A percentile compares a stretch with the other conserved stretches of the same genome.
Evolutionary conservation across 1,140 invertebrate genomes (phyloP).

Genomic region (Trichonephila inaurata): DNA sequence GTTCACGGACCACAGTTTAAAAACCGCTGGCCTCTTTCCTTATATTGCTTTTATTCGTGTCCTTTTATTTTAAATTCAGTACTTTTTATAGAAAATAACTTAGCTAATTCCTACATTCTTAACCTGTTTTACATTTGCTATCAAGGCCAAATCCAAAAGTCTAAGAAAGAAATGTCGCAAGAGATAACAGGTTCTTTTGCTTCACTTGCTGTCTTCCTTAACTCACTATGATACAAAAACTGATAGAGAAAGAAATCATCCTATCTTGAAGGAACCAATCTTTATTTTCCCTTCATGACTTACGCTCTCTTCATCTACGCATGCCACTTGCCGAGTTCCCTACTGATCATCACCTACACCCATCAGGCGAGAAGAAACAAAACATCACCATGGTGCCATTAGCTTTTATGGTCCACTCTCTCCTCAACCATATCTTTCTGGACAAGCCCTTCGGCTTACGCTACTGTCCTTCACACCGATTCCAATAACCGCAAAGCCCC

Average conservation of each 20-base stretch:
- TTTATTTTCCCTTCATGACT: neutral
- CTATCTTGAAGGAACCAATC: neutral
- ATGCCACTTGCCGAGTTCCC: neutral
- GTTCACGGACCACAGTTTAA: too few relatives aligned
- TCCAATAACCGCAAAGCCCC: slow-evolving; percentile 60
- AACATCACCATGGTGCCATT: slow-evolving; percentile 52
- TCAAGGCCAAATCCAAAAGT: too few relatives aligned
- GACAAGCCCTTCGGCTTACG: slow-evolving; percentile 29
- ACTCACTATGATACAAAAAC: neutral
- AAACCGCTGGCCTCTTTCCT: too few relatives aligned
- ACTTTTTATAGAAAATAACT: too few relatives aligned
- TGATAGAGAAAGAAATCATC: neutral
- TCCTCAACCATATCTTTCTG: slow-evolving; percentile 27
- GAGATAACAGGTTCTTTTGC: too few relatives aligned
- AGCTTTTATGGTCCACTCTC: slow-evolving; percentile 57
- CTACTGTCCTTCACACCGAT: slow-evolving; percentile 54
- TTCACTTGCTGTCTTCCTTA: too few relatives aligned
- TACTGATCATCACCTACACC: slow-evolving; percentile 4
- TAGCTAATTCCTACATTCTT: too few relatives aligned
- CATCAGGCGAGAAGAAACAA: slow-evolving; percentile 32
- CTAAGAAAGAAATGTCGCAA: too few relatives aligned
- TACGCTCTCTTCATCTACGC: neutral
- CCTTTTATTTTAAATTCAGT: too few relatives aligned
- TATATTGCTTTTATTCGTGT: too few relatives aligned
- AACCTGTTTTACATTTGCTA: too few relatives aligned